A percentile compares a stretch with the other conserved stretches of the same genome.
These are phyloP conservation scores for Drosophila bocqueti DNA, from an alignment of 1,140 invertebrate species.

Conservation along the genomic window DNA sequence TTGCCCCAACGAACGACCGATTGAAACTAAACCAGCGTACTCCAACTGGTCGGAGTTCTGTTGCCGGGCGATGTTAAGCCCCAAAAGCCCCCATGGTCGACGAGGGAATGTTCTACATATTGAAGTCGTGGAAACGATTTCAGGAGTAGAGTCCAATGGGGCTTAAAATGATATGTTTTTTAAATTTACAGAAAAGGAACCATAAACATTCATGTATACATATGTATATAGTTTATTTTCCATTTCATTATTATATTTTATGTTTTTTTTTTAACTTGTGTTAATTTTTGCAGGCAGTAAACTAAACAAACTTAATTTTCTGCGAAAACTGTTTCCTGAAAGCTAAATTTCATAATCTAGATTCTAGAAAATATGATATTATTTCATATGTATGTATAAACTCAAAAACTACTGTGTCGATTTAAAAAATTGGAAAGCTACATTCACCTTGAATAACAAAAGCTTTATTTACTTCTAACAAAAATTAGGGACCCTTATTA, in stretches of 20 bases:
- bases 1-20: conserved; percentile 44
- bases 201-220: background rate
- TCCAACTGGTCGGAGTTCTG: conserved; percentile 22
- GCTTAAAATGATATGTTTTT: background rate
- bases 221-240: background rate
- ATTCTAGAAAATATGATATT: too few relatives aligned
- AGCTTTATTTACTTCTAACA: too few relatives aligned
- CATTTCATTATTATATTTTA: background rate
- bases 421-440: too few relatives aligned
- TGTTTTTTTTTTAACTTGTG: too few relatives aligned
- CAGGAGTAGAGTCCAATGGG: background rate
- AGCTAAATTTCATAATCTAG: too few relatives aligned
- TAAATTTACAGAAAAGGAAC: background rate
- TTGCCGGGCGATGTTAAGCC: conserved; percentile 28
- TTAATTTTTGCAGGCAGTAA: too few relatives aligned
- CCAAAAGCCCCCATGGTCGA: conserved; percentile 2
- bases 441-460: too few relatives aligned
- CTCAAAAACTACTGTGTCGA: too few relatives aligned
- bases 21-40: conserved; percentile 67
- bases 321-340: too few relatives aligned
- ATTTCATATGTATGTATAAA: too few relatives aligned
- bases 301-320: too few relatives aligned
- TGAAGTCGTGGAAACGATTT: background rate
- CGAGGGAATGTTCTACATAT: conserved; percentile 1
- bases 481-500: too few relatives aligned